phyloP scores from a whole-genome alignment of 2,113 vertebrate genomes.

The Andinoacara biseriatus region DNA sequence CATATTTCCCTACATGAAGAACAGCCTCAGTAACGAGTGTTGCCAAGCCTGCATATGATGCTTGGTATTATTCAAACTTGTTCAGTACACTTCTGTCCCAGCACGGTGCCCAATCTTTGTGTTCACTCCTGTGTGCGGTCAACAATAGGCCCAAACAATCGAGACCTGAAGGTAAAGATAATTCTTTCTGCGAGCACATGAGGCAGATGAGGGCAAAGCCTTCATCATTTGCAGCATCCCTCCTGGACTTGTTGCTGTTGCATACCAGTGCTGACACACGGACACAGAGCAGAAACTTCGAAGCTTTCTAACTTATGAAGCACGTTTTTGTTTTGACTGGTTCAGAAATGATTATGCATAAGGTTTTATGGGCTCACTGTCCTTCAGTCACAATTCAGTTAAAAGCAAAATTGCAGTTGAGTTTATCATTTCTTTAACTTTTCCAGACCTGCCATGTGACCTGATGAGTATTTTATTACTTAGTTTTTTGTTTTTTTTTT shows the following conservation, averaged over 20 bases:
- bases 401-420: neutral
- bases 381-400: neutral
- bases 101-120: neutral
- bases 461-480: neutral
- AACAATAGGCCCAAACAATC: neutral
- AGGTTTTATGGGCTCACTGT: neutral
- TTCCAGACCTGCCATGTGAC: neutral
- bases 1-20: neutral
- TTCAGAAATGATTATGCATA: neutral
- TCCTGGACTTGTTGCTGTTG: neutral
- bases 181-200: neutral
- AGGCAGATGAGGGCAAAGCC: neutral
- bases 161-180: neutral
- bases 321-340: neutral
- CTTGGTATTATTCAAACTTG: neutral
- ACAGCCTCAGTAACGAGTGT: neutral
- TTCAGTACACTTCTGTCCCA: neutral
- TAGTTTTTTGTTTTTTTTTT: neutral
- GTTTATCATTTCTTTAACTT: neutral
- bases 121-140: neutral
- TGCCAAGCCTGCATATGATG: neutral
- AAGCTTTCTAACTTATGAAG: too few species aligned
- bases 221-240: slow-evolving; percentile 12
- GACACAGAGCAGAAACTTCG: slow-evolving; percentile 35
- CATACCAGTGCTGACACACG: slow-evolving; percentile 32